Base-by-base conservation (phyloP, 1,140 invertebrate genomes). In the Anthonomus grandis region DNA sequence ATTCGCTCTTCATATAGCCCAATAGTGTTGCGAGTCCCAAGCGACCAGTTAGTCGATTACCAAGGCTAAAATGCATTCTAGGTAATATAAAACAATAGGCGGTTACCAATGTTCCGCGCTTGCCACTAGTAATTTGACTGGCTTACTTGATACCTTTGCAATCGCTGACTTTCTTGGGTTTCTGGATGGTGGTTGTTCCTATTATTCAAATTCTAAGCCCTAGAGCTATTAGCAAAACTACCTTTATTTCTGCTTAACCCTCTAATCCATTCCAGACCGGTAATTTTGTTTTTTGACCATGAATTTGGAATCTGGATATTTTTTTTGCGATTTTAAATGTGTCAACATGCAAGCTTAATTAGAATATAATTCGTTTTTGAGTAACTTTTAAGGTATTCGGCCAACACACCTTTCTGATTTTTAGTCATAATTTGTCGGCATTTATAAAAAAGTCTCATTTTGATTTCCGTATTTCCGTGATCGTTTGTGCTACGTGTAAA, bases 171-270 rank as follows among this genome's bases (percentile, higher is more conserved):
- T 69, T 68, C 42, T 55, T 58, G 2, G 74, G 63, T 38, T 70
- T 72, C 60, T 76, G 72, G 4, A 77, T 75, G 21, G 75, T 78
- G 13, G 70, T 77, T 4, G 71, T 65, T 2, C 65, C 72, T 12
- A 70, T 77, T 64, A 60, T 76, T 74, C 13, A 74, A 39, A 58
- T 78, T 78, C 55, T 57, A 79, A 19, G 76, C 67, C 39, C 70
- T 36, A 38, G 42, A 63, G 4, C 60, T 54, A 59, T 66, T 42
- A 13, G 31, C 21, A 54, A 58, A 60, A 31, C 37, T 38, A n/a
- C n/a, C n/a, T 9, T 6, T 4, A 13, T 9, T 5, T 15, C 13
- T 38, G 6, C 37, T 38, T 15, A 74, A 19, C 59, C 66, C 68
- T 79, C 64, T 19, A 75, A 72, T 54, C 64, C 27, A 9, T 58